A percentile compares a stretch with the other conserved stretches of the same genome.
These are phyloP conservation scores for Cheilosia scutellata DNA, from an alignment of 2,888 invertebrate genomes.

Conservation along the genomic window DNA sequence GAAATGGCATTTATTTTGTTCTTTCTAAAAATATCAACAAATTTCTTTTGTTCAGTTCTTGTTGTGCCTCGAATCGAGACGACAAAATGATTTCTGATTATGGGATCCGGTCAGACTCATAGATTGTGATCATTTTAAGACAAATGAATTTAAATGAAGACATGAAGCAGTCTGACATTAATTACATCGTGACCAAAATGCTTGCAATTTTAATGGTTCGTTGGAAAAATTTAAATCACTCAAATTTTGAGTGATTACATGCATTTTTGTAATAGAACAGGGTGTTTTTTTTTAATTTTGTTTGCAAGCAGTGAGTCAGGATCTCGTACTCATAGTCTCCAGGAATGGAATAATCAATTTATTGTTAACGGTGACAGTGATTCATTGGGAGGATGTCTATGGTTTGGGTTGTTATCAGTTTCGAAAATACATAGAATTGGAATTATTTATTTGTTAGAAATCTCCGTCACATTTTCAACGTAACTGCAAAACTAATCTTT, in stretches of 20 bases:
- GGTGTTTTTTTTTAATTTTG: neutral
- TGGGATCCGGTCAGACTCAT: neutral
- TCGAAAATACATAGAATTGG: no score
- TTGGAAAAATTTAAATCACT: slow-evolving; percentile 10
- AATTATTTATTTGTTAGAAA: no score
- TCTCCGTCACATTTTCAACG: no score
- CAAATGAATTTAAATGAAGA: neutral
- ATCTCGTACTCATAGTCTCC: no score
- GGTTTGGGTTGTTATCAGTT: no score
- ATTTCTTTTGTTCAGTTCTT: slow-evolving; percentile 52
- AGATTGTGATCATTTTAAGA: slow-evolving; percentile 22
- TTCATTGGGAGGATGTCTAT: no score
- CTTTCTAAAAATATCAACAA: slow-evolving; percentile 50
- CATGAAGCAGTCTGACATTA: slow-evolving; percentile 11
- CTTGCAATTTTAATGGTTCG: neutral
- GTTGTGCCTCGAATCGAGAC: slow-evolving; percentile 6
- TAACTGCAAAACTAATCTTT: no score
- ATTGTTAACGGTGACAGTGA: no score
- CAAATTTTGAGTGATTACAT: neutral
- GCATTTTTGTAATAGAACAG: neutral
- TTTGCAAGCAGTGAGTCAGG: neutral
- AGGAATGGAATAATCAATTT: no score
- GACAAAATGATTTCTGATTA: slow-evolving; percentile 18
- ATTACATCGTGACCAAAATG: neutral
- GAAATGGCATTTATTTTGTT: slow-evolving; percentile 14